Evolutionary conservation across 2,888 invertebrate genomes (phyloP), one percentile per base, ranked within the genome.

Genomic region (Noctua fimbriata): DNA sequence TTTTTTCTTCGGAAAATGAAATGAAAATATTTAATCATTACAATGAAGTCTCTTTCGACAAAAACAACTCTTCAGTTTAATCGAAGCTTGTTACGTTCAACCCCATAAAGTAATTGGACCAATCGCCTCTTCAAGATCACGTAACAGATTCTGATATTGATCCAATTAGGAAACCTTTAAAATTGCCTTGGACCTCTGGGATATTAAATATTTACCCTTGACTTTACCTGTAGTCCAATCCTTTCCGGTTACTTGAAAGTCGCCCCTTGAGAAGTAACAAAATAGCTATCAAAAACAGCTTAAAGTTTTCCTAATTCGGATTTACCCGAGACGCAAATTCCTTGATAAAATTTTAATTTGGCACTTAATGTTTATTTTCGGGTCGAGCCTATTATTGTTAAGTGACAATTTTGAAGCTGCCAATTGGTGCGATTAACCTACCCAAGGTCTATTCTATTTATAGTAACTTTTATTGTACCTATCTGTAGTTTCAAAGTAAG

Each of bases 101-200:
- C 49, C 44, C 41, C 36, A 9, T 71, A 81, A 52, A 66, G 58
- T 71, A 81, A 81, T 58, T 67, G 81, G 9, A 52, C 58, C 36
- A 66, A 81, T 67, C 58, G 81, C 72, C 36, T 66, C 47, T 52
- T 44, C 66, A 81, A 71, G 41, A 81, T 81, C 72, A 85, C 55
- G 81, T 71, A 71, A 85, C 79, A 58, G 63, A 65, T 81, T 80
- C 21, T 44, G 60, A 77, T 77, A 87, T 83, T 79, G 69, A 74
- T 74, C 84, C 71, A 71, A 87, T 84, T 79, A 87, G 58, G 87
- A 78, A 74, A 60, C 70, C 87, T 71, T 71, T 84, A 79, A 84
- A 84, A 84, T 84, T 78, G 79, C 73, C 24, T 67, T 44, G 73
- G 65, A 71, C 84, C 84, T 77, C n/a, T 52, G 79, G 87, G 84